Conservation (phyloP, 2,888 invertebrate species). For the Pecten maximus region DNA sequence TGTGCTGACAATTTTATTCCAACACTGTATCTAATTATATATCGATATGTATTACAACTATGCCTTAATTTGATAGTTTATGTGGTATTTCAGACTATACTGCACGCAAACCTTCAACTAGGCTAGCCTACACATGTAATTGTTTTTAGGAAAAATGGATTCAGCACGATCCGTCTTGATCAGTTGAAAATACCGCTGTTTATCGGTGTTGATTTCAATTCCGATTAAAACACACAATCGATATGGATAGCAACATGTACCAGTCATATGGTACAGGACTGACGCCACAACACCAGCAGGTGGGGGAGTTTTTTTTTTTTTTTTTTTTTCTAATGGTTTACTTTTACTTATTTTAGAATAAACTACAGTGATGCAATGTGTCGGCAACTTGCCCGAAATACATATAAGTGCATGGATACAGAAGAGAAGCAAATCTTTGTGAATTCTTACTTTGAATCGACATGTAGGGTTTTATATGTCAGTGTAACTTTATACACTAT, state of each 20-base stretch:
- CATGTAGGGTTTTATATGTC: too few species aligned
- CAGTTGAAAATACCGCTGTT: not conserved
- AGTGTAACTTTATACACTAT: too few species aligned
- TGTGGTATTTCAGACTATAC: not conserved
- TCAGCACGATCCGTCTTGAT: not conserved
- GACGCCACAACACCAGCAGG: constrained; percentile 68
- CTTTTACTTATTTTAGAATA: too few species aligned
- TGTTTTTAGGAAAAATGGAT: not conserved
- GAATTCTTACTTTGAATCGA: too few species aligned
- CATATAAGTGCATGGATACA: too few species aligned
- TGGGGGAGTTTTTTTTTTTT: constrained; percentile 18
- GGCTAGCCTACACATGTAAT: too few species aligned
- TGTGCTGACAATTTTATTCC: not conserved
- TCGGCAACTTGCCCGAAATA: not conserved
- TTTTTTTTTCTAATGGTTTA: too few species aligned
- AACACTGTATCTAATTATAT: not conserved
- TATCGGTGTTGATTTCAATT: not conserved
- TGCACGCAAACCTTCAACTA: not conserved
- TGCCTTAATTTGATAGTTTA: not conserved
- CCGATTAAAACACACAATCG: not conserved
- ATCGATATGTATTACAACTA: not conserved
- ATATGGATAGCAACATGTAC: not conserved
- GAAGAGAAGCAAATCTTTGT: too few species aligned
- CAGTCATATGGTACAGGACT: constrained; percentile 67
- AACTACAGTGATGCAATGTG: not conserved